A percentile compares a stretch with the other conserved stretches of the same genome.
These are phyloP conservation scores for Nesogale talazaci DNA, from an alignment of 2,113 vertebrate species.

Conservation along the genomic window DNA sequence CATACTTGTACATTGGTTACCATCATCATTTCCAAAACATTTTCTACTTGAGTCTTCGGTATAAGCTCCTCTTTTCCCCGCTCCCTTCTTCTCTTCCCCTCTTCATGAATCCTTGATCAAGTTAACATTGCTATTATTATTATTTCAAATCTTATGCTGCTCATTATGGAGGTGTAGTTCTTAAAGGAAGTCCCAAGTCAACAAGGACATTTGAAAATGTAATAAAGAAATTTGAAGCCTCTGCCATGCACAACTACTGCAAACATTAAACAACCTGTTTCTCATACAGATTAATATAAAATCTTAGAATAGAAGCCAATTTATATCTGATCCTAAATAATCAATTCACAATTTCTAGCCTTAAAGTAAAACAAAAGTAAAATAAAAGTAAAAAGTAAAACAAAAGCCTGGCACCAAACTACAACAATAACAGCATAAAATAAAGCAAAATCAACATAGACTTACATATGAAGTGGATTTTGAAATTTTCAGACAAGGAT, in stretches of 20 bases:
- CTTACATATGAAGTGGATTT: neutral
- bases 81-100: no score
- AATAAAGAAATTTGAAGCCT: neutral
- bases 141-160: no score
- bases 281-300: neutral
- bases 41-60: no score
- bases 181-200: neutral
- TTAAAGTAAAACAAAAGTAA: neutral
- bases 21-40: no score
- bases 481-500: neutral
- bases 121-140: no score
- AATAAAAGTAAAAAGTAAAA: neutral
- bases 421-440: neutral
- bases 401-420: neutral
- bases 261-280: neutral
- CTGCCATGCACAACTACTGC: neutral
- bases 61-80: no score
- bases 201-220: neutral
- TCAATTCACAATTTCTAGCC: neutral
- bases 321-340: neutral
- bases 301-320: no score
- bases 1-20: no score
- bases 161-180: no score
- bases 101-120: no score
- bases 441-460: neutral